phyloP scores from a whole-genome alignment of 1,140 invertebrate genomes.

The Ephestia elutella region DNA sequence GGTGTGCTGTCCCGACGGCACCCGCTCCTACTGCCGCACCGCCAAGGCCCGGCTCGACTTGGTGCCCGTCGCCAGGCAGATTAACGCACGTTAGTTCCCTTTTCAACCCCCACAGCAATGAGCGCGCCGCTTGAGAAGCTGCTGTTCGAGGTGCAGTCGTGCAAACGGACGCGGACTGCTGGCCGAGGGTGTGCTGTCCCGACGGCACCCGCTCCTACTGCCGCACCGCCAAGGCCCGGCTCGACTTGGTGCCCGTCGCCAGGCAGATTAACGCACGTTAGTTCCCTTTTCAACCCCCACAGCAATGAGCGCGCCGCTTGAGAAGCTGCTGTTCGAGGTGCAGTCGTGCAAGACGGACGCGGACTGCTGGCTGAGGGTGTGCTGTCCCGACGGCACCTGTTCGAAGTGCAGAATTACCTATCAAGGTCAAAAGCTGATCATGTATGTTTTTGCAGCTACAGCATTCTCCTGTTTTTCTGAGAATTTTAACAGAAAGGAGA shows the following conservation, averaged over 20 bases:
- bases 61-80: conserved; percentile 73
- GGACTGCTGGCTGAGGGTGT: conserved; percentile 82
- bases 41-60: conserved; percentile 77
- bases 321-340: conserved; percentile 79
- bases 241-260: conserved; percentile 77
- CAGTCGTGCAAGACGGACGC: conserved; percentile 78
- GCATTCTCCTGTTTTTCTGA: too few species aligned
- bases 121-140: conserved; percentile 78
- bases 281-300: conserved; percentile 15
- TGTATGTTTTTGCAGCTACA: too few species aligned
- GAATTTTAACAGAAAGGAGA: too few species aligned
- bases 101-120: background rate
- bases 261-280: conserved; percentile 64
- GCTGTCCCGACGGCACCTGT: conserved; percentile 78
- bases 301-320: conserved; percentile 76
- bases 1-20: conserved; percentile 81
- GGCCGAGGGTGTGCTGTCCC: conserved; percentile 82
- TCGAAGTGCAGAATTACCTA: conserved; percentile 82
- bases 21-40: conserved; percentile 79
- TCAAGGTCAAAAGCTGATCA: too few species aligned
- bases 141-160: conserved; percentile 79
- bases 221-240: conserved; percentile 77
- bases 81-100: conserved; percentile 57
- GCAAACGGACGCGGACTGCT: conserved; percentile 80
- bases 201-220: conserved; percentile 79